Percentiles rank a stretch among this genome's conserved stretches.
Conservation (phyloP, 2,888 invertebrate genomes). For the Trachelus troglodyta region DNA sequence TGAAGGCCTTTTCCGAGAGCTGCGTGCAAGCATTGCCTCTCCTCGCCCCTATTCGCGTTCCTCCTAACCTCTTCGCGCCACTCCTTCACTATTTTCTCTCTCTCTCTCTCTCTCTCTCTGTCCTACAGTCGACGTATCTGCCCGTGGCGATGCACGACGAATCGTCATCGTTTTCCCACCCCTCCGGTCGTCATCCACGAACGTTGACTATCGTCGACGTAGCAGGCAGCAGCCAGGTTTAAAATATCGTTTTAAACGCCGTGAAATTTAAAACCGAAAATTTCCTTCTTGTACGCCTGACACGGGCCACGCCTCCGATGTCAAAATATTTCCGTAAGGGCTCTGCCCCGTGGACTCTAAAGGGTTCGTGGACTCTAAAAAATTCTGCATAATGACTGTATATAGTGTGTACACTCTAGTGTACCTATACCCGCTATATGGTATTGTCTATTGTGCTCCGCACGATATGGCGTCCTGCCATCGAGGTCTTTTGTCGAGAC, state of each 20-base stretch:
- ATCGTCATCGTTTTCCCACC: background rate
- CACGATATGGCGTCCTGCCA: conserved; percentile 58
- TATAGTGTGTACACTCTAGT: background rate
- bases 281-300: conserved; percentile 15
- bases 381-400: conserved; percentile 29
- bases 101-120: no score
- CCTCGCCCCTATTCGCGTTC: conserved; percentile 22
- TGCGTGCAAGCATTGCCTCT: conserved; percentile 18
- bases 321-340: conserved; percentile 61
- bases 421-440: conserved; percentile 17
- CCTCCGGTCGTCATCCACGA: background rate
- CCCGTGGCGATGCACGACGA: background rate
- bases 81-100: conserved; percentile 11
- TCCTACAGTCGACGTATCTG: background rate
- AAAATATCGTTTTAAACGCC: conserved; percentile 22
- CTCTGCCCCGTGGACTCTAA: conserved; percentile 16
- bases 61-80: conserved; percentile 30
- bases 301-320: conserved; percentile 54
- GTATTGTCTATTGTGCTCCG: conserved; percentile 53
- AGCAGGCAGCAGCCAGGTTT: background rate
- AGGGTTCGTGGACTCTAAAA: conserved; percentile 47
- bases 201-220: background rate
- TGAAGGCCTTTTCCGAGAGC: conserved; percentile 17
- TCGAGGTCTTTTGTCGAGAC: conserved; percentile 57
- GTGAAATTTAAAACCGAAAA: conserved; percentile 26